A percentile compares a stretch with the other conserved stretches of the same genome.
phyloP scores from a whole-genome alignment of 2,888 invertebrate species.

The Himalopsyche anomala region DNA sequence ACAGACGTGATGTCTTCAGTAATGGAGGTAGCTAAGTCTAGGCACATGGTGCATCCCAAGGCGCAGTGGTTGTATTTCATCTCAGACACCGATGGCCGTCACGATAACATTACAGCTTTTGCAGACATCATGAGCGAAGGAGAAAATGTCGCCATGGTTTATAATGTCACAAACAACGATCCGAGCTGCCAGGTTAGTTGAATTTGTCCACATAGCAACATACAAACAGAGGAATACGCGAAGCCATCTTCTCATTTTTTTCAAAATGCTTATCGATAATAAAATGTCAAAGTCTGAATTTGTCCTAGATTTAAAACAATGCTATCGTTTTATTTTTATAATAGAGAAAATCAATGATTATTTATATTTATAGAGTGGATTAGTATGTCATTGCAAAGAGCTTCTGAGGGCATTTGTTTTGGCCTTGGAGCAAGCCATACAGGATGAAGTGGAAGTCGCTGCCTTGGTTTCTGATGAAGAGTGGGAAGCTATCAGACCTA shows the following conservation, averaged over 20 bases:
- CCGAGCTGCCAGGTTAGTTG: conserved; percentile 75
- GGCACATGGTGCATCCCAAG: conserved; percentile 82
- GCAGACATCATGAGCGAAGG: conserved; percentile 83
- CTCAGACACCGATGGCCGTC: conserved; percentile 77
- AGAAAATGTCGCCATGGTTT: conserved; percentile 87
- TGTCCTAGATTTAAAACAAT: too few species aligned
- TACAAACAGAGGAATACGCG: neutral
- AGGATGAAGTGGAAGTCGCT: conserved; percentile 84
- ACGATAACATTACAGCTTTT: conserved; percentile 77
- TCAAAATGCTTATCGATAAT: too few species aligned
- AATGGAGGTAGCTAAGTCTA: conserved; percentile 82
- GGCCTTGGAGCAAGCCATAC: conserved; percentile 82
- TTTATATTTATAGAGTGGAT: conserved; percentile 75
- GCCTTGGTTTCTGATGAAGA: conserved; percentile 89
- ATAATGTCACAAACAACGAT: conserved; percentile 79
- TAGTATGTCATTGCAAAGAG: conserved; percentile 83
- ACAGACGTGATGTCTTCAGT: conserved; percentile 80
- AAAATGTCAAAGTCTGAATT: too few species aligned
- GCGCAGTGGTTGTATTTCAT: conserved; percentile 91
- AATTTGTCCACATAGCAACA: neutral
- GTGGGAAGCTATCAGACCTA: conserved; percentile 87
- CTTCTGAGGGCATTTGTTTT: conserved; percentile 81
- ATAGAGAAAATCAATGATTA: neutral
- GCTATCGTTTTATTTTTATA: too few species aligned
- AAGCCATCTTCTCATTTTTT: neutral